Evolutionary conservation across 2,888 invertebrate genomes (phyloP).

Genomic region (Drosophila robusta): DNA sequence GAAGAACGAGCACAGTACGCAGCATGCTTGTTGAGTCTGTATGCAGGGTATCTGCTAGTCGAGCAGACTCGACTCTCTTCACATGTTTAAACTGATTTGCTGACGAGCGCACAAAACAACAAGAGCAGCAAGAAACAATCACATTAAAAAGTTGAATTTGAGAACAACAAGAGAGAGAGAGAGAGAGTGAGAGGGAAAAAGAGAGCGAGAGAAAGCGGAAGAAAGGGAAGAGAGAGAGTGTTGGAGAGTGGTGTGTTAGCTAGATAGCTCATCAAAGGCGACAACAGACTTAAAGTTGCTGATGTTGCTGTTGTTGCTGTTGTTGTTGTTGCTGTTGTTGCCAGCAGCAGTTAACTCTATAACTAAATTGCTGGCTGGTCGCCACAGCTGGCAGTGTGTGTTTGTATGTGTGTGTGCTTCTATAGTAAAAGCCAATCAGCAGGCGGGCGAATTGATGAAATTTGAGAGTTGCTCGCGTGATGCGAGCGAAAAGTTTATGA

Average conservation of each 20-base stretch:
- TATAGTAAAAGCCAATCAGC: slow-evolving; percentile 47
- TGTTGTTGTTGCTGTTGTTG: slow-evolving; percentile 1
- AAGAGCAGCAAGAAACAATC: slow-evolving; percentile 10
- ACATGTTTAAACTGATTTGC: not conserved
- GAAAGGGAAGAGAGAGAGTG: not conserved
- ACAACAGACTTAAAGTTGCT: slow-evolving; percentile 4
- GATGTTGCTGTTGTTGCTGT: not conserved
- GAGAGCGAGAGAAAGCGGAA: not conserved
- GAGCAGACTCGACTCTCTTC: not conserved
- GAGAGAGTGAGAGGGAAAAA: not conserved
- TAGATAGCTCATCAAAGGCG: slow-evolving; percentile 6
- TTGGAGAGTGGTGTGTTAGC: not conserved
- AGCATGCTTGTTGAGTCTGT: too few species aligned
- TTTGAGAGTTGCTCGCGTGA: slow-evolving; percentile 66
- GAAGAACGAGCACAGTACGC: too few species aligned
- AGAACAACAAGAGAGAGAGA: slow-evolving; percentile 9
- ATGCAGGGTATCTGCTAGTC: slow-evolving; percentile 15
- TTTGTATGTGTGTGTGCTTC: slow-evolving; percentile 2
- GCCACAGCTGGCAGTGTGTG: not conserved
- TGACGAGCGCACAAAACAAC: slow-evolving; percentile 12
- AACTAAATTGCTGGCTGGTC: not conserved
- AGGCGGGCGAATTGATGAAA: slow-evolving; percentile 48
- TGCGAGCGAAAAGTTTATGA: slow-evolving; percentile 65
- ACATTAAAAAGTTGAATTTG: slow-evolving; percentile 36
- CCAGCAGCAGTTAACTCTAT: slow-evolving; percentile 1